Base-by-base conservation (phyloP, 2,797 vertebrate species). In the Parotocinclus haroldoi region DNA sequence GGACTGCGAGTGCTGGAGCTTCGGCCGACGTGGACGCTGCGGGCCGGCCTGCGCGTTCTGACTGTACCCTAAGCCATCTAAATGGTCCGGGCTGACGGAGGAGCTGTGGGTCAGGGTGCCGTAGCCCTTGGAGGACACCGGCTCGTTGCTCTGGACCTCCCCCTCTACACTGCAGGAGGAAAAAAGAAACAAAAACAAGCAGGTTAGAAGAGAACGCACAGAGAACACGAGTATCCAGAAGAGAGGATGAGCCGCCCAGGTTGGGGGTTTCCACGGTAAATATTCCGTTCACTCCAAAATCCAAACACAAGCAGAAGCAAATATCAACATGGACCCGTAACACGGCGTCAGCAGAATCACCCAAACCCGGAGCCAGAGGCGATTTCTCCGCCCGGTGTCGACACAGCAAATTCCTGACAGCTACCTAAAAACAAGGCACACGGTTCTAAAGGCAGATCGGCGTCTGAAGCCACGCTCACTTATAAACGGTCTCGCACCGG, bases 1-100 rank as follows among this genome's bases (percentile, higher is more conserved):
- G 66, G 97, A 99, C 53, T 96, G 90, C 0, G 96, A 98, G 82
- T 96, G 96, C 83, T 98, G 96, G 36, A 98, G 93, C 74, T 95
- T 96, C 9, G 96, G 92, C 68, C 95, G 86, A 59, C 95, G 91
- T 2, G 93, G 84, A 8, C 94, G 89, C 80, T 94, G 94, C 27
- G 93, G 95, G 0, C 93, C 92, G 0, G 91, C 87, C 0, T 90
- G 93, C 71, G 93, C 84, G 1, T 90, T 81, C 72, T 93, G 94
- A 13, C 91, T 88, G 69, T 91, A 93, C 0, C 93, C 82, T 0
- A 90, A 79, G 65, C 92, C 89, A 66, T 98, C 95, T 69, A 94
- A 98, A 71, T 91, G 92, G 69, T 98, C 96, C 0, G 94, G 93
- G 76, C 95, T 96, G 74, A 96, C 82, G 68, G 94, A 89, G 0